Evolutionary conservation across 2,888 invertebrate species (phyloP).

Genomic region (Cantharis rustica): DNA sequence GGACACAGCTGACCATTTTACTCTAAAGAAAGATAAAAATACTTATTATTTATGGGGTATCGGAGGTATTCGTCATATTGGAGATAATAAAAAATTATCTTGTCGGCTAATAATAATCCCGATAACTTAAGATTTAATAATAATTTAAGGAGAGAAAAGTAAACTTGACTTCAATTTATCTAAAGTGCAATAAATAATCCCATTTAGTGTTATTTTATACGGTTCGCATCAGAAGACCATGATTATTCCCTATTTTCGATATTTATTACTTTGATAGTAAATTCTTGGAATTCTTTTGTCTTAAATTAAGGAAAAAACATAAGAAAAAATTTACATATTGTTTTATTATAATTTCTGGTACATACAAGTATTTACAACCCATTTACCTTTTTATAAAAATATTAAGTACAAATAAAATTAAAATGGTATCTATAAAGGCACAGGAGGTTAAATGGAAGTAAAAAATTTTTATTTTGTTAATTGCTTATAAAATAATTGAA

Average conservation of each 20-base stretch:
- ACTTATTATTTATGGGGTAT: too few species aligned
- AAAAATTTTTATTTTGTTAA: not conserved
- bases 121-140: not conserved
- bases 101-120: not conserved
- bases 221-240: not conserved
- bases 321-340: not conserved
- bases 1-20: too few species aligned
- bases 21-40: too few species aligned
- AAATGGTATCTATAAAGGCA: slow-evolving; percentile 20
- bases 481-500: not conserved
- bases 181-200: not conserved
- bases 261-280: not conserved
- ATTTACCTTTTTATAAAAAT: slow-evolving; percentile 20
- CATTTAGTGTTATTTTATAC: not conserved
- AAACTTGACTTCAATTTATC: not conserved
- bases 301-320: not conserved
- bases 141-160: not conserved
- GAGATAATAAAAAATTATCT: too few species aligned
- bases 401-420: slow-evolving; percentile 19
- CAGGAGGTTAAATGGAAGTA: slow-evolving; percentile 19
- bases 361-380: not conserved
- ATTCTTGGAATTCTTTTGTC: not conserved
- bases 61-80: too few species aligned
- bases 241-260: not conserved
- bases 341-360: not conserved